Conservation (phyloP, 2,888 invertebrate species). For the Plebejus argus region DNA sequence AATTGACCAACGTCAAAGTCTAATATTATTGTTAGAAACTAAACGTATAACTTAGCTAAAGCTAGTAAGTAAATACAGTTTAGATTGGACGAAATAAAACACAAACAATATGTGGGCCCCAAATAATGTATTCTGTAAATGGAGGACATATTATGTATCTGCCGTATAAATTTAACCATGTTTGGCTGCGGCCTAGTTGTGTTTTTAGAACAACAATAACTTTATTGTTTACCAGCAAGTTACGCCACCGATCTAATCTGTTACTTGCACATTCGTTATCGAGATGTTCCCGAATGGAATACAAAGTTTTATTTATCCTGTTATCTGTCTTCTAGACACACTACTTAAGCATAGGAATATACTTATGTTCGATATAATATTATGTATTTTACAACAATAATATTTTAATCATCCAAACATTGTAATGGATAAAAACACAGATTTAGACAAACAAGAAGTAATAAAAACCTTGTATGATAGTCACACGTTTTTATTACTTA, state of each 20-base stretch:
- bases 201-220: conserved; percentile 17
- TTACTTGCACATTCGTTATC: not conserved
- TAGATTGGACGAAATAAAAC: not conserved
- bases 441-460: too few relatives aligned
- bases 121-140: conserved; percentile 24
- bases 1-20: too few relatives aligned
- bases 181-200: conserved; percentile 7
- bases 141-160: not conserved
- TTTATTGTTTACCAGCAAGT: conserved; percentile 1
- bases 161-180: conserved; percentile 12
- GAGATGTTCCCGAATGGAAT: conserved; percentile 21
- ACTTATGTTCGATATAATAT: not conserved
- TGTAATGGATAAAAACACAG: not conserved
- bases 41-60: too few relatives aligned
- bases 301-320: conserved; percentile 5
- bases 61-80: too few relatives aligned
- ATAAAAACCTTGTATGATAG: not conserved
- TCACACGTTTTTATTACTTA: not conserved
- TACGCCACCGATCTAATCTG: conserved; percentile 14
- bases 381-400: not conserved
- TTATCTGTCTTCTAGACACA: not conserved
- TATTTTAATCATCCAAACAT: not conserved
- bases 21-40: too few relatives aligned
- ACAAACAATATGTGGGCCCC: not conserved
- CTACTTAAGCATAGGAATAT: not conserved